These are phyloP conservation scores for Neoarius graeffei DNA, from an alignment of 2,113 vertebrate genomes.

Conservation along the genomic window DNA sequence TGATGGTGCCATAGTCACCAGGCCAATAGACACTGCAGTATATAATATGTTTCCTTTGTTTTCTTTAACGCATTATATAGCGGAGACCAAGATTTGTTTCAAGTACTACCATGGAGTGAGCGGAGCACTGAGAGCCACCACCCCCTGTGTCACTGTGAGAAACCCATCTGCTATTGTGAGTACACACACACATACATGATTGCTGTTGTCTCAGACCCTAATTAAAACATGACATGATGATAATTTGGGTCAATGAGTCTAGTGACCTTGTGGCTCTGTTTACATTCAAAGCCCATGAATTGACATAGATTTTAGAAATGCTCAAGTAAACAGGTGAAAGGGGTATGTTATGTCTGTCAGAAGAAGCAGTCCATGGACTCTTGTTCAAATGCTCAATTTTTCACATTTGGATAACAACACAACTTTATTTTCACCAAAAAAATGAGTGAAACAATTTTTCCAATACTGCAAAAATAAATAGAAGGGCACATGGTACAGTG, in stretches of 20 bases:
- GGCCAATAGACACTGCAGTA: not conserved
- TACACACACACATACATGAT: slow-evolving; percentile 38
- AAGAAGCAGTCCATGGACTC: not conserved
- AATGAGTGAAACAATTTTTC: not conserved
- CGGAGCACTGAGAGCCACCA: slow-evolving; percentile 89
- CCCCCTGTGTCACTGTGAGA: slow-evolving; percentile 90
- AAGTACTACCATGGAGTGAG: slow-evolving; percentile 96
- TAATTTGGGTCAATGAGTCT: not conserved
- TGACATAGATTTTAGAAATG: not conserved
- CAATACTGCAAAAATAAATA: not conserved
- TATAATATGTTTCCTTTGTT: not conserved
- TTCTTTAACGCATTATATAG: slow-evolving; percentile 66
- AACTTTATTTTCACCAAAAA: not conserved
- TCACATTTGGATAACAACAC: not conserved
- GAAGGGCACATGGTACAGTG: too few species aligned
- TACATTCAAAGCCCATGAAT: not conserved
- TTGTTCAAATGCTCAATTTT: not conserved
- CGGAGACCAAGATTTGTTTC: slow-evolving; percentile 97
- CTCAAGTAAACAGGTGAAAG: not conserved
- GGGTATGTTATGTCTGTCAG: not conserved
- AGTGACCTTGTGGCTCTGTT: not conserved
- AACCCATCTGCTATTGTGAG: slow-evolving; percentile 84
- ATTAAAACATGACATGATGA: not conserved
- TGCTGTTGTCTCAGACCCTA: not conserved
- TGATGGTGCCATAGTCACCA: not conserved